Evolutionary conservation across 1,140 invertebrate species (phyloP).

Genomic region (Diachasmimorpha longicaudata): DNA sequence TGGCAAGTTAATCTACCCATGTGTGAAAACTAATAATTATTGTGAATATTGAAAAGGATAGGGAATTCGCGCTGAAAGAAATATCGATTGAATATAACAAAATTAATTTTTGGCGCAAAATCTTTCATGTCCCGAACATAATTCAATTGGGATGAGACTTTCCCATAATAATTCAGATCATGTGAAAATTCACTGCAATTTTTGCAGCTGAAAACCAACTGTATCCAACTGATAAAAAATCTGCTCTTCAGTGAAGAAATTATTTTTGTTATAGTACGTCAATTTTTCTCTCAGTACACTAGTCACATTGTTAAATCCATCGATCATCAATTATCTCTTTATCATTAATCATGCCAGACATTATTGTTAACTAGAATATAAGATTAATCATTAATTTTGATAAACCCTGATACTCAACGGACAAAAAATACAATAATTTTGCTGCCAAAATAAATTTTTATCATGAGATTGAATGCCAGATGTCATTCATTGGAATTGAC

Average conservation of each 20-base stretch:
- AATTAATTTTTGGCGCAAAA: too few species aligned
- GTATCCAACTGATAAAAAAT: too few species aligned
- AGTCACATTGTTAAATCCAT: not conserved
- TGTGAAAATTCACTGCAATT: too few species aligned
- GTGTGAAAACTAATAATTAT: conserved; percentile 40
- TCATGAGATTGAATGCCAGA: not conserved
- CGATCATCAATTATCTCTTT: not conserved
- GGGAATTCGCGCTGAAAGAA: not conserved
- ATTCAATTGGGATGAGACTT: too few species aligned
- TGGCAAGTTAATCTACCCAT: conserved; percentile 57
- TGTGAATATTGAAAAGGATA: not conserved
- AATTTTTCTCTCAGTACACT: not conserved
- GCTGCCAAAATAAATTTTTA: not conserved
- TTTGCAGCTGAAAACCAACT: too few species aligned
- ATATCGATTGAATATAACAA: too few species aligned
- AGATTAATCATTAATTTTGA: not conserved
- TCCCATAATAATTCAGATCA: too few species aligned
- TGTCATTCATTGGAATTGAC: not conserved
- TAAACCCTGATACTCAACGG: too few species aligned
- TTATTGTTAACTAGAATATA: not conserved
- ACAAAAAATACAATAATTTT: not conserved
- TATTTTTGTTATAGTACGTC: too few species aligned
- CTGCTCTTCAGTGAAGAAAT: too few species aligned
- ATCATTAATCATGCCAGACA: not conserved
- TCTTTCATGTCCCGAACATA: too few species aligned